A percentile compares a stretch with the other conserved stretches of the same genome.
Evolutionary conservation across 2,797 vertebrate species (phyloP).

Genomic region (Hafferia zeledoni): DNA sequence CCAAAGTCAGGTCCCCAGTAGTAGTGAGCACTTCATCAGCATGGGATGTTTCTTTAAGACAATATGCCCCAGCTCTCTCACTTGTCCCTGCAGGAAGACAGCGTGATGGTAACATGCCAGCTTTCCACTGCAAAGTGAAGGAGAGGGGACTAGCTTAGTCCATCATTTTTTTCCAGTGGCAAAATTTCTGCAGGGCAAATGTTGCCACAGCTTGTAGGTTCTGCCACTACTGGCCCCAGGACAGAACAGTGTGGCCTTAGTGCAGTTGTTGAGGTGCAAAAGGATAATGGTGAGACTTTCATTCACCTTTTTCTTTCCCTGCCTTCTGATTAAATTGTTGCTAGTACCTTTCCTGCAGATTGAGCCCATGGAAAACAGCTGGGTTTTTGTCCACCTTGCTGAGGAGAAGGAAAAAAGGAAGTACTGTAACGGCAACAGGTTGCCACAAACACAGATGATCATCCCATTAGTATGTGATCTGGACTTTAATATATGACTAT

Average conservation of each 20-base stretch:
- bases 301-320: neutral
- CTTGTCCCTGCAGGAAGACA: neutral
- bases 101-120: neutral
- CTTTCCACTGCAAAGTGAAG: neutral
- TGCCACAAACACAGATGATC: neutral
- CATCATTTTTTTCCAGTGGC: neutral
- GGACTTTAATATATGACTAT: neutral
- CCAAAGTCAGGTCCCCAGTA: neutral
- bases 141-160: neutral
- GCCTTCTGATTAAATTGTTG: accelerated
- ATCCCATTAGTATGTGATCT: neutral
- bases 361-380: neutral
- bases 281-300: neutral
- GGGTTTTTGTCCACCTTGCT: neutral
- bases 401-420: neutral
- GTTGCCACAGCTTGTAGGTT: neutral
- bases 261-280: neutral
- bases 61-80: neutral
- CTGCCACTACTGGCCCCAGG: neutral
- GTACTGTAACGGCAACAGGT: neutral
- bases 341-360: neutral
- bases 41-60: neutral
- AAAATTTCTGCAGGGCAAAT: neutral
- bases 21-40: neutral
- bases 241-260: neutral